Evolutionary conservation across 2,797 vertebrate species (phyloP).

Genomic region (Pseudomugil gertrudae): DNA sequence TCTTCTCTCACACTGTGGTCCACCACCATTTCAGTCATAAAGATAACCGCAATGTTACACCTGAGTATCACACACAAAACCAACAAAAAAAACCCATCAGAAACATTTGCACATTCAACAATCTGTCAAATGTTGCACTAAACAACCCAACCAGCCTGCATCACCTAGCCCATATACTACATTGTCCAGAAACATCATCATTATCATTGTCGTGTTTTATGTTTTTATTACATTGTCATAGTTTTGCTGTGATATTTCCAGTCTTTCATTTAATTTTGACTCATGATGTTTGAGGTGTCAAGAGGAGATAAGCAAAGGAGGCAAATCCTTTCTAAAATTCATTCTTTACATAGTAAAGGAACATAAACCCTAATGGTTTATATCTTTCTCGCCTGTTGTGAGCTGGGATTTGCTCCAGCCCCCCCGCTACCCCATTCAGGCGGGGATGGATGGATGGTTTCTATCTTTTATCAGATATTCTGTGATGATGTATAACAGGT

Average conservation of each 20-base stretch:
- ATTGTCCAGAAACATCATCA: not conserved
- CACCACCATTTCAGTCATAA: slow-evolving; percentile 99
- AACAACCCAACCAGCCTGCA: not conserved
- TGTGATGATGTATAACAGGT: slow-evolving; percentile 23
- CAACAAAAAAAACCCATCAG: slow-evolving; percentile 1
- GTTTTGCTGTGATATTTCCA: not conserved
- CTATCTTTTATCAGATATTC: slow-evolving; percentile 37
- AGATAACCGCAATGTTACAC: slow-evolving; percentile 98
- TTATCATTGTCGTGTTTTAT: not conserved
- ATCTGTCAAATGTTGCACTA: not conserved
- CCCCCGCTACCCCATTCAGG: no score
- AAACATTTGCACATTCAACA: not conserved
- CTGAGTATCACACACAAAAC: slow-evolving; percentile 68
- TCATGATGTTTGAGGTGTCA: slow-evolving; percentile 1
- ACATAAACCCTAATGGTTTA: not conserved
- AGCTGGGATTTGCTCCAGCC: no score
- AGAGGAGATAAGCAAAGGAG: not conserved
- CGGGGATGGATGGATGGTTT: no score
- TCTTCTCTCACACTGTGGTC: slow-evolving; percentile 99
- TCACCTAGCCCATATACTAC: not conserved
- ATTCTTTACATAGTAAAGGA: not conserved
- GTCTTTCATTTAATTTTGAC: not conserved
- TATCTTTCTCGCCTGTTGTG: no score
- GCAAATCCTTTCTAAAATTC: slow-evolving; percentile 9
- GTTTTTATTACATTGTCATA: not conserved